These are phyloP conservation scores for Panurus biarmicus DNA, from an alignment of 2,113 vertebrate genomes.

Conservation along the genomic window DNA sequence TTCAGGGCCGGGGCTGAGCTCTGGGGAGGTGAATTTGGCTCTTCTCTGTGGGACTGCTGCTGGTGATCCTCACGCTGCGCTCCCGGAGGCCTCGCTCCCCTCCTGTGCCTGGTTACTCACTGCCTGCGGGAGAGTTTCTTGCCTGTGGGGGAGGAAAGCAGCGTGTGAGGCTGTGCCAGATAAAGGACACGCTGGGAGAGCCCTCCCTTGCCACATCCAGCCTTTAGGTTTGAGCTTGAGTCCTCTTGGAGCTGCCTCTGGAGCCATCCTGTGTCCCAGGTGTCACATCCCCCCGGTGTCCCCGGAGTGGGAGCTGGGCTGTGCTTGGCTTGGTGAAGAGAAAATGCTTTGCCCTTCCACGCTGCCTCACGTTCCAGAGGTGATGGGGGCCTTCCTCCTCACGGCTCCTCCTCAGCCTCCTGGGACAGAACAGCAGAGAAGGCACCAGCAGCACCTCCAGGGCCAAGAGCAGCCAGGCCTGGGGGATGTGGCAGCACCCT, in stretches of 20 bases:
- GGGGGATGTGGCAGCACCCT: background rate
- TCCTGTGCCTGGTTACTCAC: background rate
- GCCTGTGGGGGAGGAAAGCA: background rate
- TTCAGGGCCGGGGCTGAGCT: background rate
- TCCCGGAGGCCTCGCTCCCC: background rate
- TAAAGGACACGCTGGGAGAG: background rate
- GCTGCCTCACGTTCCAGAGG: rapidly evolving
- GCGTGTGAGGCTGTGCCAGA: background rate
- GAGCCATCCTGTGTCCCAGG: background rate
- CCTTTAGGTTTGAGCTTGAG: rapidly evolving
- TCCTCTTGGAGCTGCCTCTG: background rate
- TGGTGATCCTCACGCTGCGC: background rate
- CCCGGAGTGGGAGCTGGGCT: background rate
- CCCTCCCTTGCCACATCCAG: background rate
- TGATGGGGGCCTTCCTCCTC: background rate
- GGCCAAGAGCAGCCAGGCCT: background rate
- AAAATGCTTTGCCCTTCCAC: background rate
- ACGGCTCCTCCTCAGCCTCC: background rate
- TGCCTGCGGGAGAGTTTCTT: background rate
- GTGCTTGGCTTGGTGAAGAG: rapidly evolving
- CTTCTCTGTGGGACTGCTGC: background rate
- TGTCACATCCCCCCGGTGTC: background rate
- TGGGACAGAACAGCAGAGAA: background rate
- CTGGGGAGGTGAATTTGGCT: background rate
- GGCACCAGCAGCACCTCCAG: background rate